These are phyloP conservation scores for Portunus trituberculatus DNA, from an alignment of 1,140 invertebrate genomes.

Conservation along the genomic window DNA sequence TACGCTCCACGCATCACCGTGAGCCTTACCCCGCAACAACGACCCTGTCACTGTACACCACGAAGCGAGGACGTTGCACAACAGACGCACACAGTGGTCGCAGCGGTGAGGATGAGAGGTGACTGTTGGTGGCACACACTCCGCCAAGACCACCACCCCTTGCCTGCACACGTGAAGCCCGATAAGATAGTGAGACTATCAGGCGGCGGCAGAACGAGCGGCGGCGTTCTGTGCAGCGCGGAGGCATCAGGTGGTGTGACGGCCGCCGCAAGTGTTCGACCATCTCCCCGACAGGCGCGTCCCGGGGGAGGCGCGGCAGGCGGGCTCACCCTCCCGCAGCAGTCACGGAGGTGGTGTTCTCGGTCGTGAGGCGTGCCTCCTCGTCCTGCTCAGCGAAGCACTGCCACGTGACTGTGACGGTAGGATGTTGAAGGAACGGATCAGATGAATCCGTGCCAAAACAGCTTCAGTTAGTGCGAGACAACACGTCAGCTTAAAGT, in stretches of 20 bases:
- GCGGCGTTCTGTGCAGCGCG: background rate
- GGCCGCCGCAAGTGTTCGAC: background rate
- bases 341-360: background rate
- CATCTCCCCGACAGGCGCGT: background rate
- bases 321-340: background rate
- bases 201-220: background rate
- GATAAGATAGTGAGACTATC: slow-evolving; percentile 34
- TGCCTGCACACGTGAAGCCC: background rate
- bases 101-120: background rate
- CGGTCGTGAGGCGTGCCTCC: background rate
- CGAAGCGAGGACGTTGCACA: background rate
- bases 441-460: background rate
- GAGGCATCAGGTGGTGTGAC: background rate
- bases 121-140: background rate
- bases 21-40: background rate
- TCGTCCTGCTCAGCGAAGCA: background rate
- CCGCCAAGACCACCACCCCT: background rate
- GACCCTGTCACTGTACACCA: background rate
- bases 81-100: background rate
- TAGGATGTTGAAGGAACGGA: background rate
- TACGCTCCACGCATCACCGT: slow-evolving; percentile 14
- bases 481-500: slow-evolving; percentile 18
- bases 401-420: background rate
- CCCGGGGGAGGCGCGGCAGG: background rate
- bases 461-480: background rate